Percentiles rank a stretch among this genome's conserved stretches.
Conservation (phyloP, 2,113 vertebrate genomes). For the Candoia aspera region DNA sequence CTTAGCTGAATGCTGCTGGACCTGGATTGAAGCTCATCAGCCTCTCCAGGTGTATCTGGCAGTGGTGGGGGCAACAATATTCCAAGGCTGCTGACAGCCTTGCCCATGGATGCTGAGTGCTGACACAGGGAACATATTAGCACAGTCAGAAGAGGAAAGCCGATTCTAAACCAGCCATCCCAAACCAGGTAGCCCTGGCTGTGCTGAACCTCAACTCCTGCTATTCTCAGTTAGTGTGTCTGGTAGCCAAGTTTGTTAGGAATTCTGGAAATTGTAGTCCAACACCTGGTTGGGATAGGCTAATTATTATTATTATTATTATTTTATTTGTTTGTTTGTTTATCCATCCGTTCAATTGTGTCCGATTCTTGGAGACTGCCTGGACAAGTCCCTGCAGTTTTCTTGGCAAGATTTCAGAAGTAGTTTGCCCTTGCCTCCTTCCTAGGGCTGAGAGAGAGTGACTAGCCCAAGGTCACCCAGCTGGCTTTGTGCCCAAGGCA, state of each 20-base stretch:
- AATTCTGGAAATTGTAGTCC: too few relatives aligned
- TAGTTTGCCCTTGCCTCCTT: too few relatives aligned
- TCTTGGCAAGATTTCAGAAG: too few relatives aligned
- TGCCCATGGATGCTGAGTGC: background rate
- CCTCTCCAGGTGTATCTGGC: background rate
- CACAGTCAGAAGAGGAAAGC: background rate
- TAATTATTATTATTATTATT: too few relatives aligned
- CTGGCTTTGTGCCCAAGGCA: too few relatives aligned
- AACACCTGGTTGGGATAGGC: too few relatives aligned
- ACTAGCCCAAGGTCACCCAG: too few relatives aligned
- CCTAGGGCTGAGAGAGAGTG: too few relatives aligned
- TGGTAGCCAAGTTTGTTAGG: background rate
- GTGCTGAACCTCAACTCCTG: background rate
- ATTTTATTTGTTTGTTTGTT: too few relatives aligned
- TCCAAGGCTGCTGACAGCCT: background rate
- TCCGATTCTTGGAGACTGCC: too few relatives aligned
- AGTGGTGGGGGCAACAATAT: background rate
- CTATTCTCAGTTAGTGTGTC: background rate
- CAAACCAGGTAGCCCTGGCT: background rate
- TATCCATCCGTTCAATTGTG: too few relatives aligned
- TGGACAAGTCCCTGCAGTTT: too few relatives aligned
- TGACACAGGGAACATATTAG: background rate
- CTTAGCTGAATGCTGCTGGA: background rate
- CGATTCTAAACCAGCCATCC: background rate
- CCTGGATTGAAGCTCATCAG: background rate